Evolutionary conservation across 2,797 vertebrate genomes (phyloP), one percentile per base, ranked within the genome.

Genomic region (Salarias fasciatus): DNA sequence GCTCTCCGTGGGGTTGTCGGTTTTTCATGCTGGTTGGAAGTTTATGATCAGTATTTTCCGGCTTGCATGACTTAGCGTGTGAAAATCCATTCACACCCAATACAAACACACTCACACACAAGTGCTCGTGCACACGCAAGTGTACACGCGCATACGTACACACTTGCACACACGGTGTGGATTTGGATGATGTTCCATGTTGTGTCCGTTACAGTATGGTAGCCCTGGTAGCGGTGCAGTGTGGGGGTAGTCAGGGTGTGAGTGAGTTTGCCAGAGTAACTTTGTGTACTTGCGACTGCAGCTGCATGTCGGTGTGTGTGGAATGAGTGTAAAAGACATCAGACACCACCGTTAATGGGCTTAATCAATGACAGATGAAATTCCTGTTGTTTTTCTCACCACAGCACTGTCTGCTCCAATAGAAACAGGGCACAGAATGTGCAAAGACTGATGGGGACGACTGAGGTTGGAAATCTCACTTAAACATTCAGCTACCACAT

Each of bases 41-140:
- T 92, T 91, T 92, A 92, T 92, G 91, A 92, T 90, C 88, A 89
- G 87, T 91, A 92, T 92, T 92, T 92, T 92, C 91, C 88, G 90
- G 88, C 89, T 91, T 82, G 90, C 89, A 89, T 92, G 90, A 90
- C 88, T 91, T 88, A 91, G 82, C 82, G 89, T 92, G 90, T 91
- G 89, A 92, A 92, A 91, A 92, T 90, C 79, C 81, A 90, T 91
- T 92, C 88, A 91, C 87, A 90, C 89, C 86, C 88, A 91, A 90
- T 70, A 77, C 79, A 89, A 81, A 89, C 80, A 85, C 74, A 58
- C 42, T 61, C 50, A 61, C 56, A 49, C 30, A n/a, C n/a, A n/a
- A n/a, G n/a, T n/a, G n/a, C n/a, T n/a, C n/a, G n/a, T n/a, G 18
- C 18, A 24, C 51, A 60, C 63, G 54, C 51, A 69, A 24, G n/a